Evolutionary conservation across 2,113 vertebrate species (phyloP), one percentile per base, ranked within the genome.

Genomic region (Zingel zingel): DNA sequence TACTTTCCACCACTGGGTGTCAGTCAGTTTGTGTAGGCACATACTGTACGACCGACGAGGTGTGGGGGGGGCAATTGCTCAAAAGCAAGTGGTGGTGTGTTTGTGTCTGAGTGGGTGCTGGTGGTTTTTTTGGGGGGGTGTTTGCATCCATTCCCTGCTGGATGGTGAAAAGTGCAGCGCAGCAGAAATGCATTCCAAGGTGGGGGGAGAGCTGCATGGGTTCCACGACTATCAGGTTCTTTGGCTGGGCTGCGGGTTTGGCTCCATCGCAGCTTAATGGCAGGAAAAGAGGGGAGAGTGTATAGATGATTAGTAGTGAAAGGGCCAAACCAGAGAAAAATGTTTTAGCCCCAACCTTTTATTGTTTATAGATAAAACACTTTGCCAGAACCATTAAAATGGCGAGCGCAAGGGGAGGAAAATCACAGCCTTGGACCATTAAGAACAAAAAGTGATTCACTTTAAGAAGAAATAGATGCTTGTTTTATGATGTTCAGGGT

Each of bases 141-240:
- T 61, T 68, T 93, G 79, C 89, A 91, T 89, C 89, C 89, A 85
- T 90, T 91, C 93, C 92, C 91, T 79, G 83, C 90, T 90, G 91
- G 88, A 91, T 93, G 91, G 82, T 84, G 86, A 95, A 95, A 96
- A 93, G 94, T 95, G 93, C 94, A 92, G 87, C 63, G 54, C 89
- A 89, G 94, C 94, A 95, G 92, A 93, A 94, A 93, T 89, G 88
- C 91, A 92, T 93, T 95, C 93, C 92, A 94, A 90, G 86, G 84
- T 80, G 82, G 83, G 88, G 84, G 84, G 81, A 47, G 81, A 84
- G 89, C 90, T 87, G 70, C 90, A 82, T 25, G 85, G 91, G 91
- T 95, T 95, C 93, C 94, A 95, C 94, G 94, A 94, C 94, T 96
- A 95, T 96, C 94, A 92, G 93, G 91, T 95, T 95, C 94, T 94